Evolutionary conservation across 1,140 invertebrate genomes (phyloP), one percentile per base, ranked within the genome.

Genomic region (Formica selysi): DNA sequence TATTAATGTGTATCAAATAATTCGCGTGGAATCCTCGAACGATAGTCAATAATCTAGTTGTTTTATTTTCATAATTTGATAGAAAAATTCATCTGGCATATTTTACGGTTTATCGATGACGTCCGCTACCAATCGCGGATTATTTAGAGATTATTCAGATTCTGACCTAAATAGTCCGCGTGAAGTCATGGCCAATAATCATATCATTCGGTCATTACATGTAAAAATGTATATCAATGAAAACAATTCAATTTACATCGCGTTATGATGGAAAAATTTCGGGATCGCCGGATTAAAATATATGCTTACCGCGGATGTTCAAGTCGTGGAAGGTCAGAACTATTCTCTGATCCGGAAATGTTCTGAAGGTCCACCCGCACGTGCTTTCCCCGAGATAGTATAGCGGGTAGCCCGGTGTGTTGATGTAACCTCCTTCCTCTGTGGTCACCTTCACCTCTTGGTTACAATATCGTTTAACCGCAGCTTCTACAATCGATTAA

Each of bases 351-450:
- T 92, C 94, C n/a, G 94, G 93, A 61, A 88, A 74, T 4, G 95
- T 91, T 22, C 87, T 93, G 83, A 95, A 95, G 57, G 93, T 95
- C 95, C 95, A 95, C 10, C 94, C 94, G 68, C 95, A 95, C 36
- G 93, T 90, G 76, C 91, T 91, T 13, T 91, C 92, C 0, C 95
- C 94, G 1, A 92, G 74, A 76, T 95, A 95, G 36, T 94, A 95
- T 0, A 94, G 86, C 3, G 95, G 95, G 73, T 95, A 95, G 38
- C 95, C 95, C 0, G 95, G 95, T 1, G 93, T 94, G 74, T 92
- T 93, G 13, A 95, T 86, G 76, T 93, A 95, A 10, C 95, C 95
- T n/a, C 91, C 93, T 44, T 93, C 91, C 0, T 90, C 91, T 0
- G 44, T 86, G 6, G 79, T 79, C n/a, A 95, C 92, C 64, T 87